These are phyloP conservation scores for Saxidomus purpurata DNA, from an alignment of 1,140 invertebrate species.

Conservation along the genomic window DNA sequence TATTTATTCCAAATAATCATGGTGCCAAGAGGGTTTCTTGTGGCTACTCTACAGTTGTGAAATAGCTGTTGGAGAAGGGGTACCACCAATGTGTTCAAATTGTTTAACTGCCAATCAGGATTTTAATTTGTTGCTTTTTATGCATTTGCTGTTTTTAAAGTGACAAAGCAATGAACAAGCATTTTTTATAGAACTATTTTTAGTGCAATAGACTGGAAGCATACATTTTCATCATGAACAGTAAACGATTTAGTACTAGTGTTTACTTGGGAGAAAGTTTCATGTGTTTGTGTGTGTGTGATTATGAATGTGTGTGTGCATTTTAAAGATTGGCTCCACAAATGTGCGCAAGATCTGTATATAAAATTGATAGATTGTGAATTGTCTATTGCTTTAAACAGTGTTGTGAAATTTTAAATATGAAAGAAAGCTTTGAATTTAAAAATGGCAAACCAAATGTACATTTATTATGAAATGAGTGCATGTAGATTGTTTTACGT, in stretches of 20 bases:
- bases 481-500: conserved; percentile 67
- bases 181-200: conserved; percentile 19
- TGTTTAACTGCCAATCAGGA: conserved; percentile 43
- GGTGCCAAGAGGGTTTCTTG: neutral
- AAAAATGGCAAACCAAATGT: conserved; percentile 63
- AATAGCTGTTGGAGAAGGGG: neutral
- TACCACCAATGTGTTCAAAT: conserved; percentile 55
- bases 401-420: neutral
- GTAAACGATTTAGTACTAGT: neutral
- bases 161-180: neutral
- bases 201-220: conserved; percentile 56
- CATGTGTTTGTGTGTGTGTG: neutral
- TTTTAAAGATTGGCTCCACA: neutral
- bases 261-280: neutral
- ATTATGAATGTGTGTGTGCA: conserved; percentile 7
- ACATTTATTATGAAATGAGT: conserved; percentile 44
- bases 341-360: neutral
- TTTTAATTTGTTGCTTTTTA: conserved; percentile 51
- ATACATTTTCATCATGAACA: conserved; percentile 24
- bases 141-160: neutral
- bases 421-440: conserved; percentile 14
- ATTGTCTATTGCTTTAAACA: conserved; percentile 10
- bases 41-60: neutral
- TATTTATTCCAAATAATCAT: neutral
- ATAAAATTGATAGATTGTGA: neutral